A percentile compares a stretch with the other conserved stretches of the same genome.
Conservation (phyloP, 1,140 invertebrate species). For the Dryas iulia region DNA sequence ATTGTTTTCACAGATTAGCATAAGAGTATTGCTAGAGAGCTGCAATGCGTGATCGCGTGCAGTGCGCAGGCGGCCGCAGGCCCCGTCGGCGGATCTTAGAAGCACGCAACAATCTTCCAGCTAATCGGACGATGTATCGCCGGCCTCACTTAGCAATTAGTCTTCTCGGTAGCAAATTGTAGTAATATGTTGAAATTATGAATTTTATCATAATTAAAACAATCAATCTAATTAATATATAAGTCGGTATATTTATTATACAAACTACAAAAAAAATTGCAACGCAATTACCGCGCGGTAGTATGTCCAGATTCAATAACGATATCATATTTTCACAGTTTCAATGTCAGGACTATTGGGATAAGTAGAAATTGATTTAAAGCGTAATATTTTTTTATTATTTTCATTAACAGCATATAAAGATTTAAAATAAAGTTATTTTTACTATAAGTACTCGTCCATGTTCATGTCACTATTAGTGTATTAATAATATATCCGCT, state of each 20-base stretch:
- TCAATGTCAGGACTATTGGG: no score
- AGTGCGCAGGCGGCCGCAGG: conserved; percentile 34
- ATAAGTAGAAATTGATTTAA: no score
- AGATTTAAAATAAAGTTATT: no score
- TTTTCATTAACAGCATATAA: no score
- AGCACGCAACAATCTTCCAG: conserved; percentile 62
- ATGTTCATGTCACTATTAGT: no score
- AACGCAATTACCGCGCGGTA: not conserved
- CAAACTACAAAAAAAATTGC: not conserved
- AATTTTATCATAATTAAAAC: conserved; percentile 14
- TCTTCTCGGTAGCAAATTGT: conserved; percentile 56
- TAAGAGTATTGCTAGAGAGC: conserved; percentile 5
- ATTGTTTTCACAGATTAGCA: not conserved
- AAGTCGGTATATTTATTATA: not conserved
- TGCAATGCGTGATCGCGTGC: conserved; percentile 28
- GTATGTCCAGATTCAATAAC: no score
- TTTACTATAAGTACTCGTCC: no score
- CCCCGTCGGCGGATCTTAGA: conserved; percentile 45
- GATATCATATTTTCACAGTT: no score
- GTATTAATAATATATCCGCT: no score
- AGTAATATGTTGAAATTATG: conserved; percentile 26
- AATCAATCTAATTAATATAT: not conserved
- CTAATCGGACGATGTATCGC: conserved; percentile 61
- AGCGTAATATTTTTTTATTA: no score
- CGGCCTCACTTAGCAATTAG: conserved; percentile 58